These are phyloP conservation scores for Incurvaria masculella DNA, from an alignment of 2,888 invertebrate genomes.

Conservation along the genomic window DNA sequence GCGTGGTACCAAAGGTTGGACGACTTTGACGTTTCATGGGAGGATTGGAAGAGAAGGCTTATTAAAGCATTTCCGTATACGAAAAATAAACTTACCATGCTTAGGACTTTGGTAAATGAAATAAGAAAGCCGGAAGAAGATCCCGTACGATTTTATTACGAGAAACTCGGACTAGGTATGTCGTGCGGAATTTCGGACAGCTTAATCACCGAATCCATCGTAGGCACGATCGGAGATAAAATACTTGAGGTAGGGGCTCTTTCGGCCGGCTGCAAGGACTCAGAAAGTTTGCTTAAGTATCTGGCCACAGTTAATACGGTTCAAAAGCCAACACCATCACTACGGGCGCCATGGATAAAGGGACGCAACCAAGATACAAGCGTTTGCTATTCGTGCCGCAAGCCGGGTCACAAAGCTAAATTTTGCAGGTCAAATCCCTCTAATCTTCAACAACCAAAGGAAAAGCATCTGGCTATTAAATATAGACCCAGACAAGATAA, in stretches of 20 bases:
- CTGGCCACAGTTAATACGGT: conserved; percentile 3
- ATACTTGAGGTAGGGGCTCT: conserved; percentile 9
- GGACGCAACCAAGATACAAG: neutral
- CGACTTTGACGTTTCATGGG: conserved; percentile 12
- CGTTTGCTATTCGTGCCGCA: neutral
- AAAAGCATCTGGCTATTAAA: too few species aligned
- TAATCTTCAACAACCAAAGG: too few species aligned
- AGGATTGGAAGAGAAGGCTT: conserved; percentile 10
- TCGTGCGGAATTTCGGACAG: conserved; percentile 10
- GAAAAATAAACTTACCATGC: conserved; percentile 9
- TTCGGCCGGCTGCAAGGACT: conserved; percentile 10
- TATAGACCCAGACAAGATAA: neutral
- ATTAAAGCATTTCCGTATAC: conserved; percentile 11
- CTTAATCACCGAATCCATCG: conserved; percentile 10
- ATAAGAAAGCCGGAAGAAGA: conserved; percentile 11
- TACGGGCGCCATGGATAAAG: neutral
- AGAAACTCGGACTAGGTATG: conserved; percentile 13
- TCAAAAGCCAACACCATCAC: neutral
- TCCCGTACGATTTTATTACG: conserved; percentile 12
- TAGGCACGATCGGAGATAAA: conserved; percentile 11
- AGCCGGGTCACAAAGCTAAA: neutral
- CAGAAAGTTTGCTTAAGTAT: conserved; percentile 7
- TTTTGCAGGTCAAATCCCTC: neutral
- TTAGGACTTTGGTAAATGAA: conserved; percentile 10
- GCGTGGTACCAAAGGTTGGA: conserved; percentile 15